These are phyloP conservation scores for Eremophila alpestris DNA, from an alignment of 2,797 vertebrate genomes.

Conservation along the genomic window DNA sequence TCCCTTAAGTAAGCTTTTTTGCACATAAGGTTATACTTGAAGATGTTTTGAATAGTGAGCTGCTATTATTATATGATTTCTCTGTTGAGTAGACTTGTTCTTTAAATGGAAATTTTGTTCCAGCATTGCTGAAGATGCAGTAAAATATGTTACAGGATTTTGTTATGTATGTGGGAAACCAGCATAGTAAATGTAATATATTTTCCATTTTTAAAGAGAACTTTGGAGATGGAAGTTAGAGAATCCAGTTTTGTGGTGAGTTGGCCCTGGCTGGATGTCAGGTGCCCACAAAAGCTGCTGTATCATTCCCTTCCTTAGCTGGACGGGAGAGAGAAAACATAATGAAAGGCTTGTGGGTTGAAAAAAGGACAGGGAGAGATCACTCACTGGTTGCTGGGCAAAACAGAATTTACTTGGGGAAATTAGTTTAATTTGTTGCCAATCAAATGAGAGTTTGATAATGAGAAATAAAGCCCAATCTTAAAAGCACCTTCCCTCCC, in stretches of 20 bases:
- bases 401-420: not conserved
- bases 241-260: not conserved
- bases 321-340: not conserved
- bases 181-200: not conserved
- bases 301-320: not conserved
- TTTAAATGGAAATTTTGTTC: not conserved
- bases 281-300: not conserved
- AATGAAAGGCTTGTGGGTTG: not conserved
- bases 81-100: not conserved
- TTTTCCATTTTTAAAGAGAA: not conserved
- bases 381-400: not conserved
- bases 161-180: not conserved
- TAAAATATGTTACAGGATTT: not conserved
- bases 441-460: not conserved
- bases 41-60: not conserved
- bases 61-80: not conserved
- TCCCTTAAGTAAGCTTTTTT: not conserved
- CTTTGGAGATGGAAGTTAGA: not conserved
- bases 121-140: not conserved
- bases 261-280: not conserved
- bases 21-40: not conserved
- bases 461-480: not conserved
- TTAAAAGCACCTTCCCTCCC: not conserved
- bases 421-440: not conserved
- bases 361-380: not conserved